Evolutionary conservation across 2,113 vertebrate genomes (phyloP).

Genomic region (Gasterosteus aculeatus): DNA sequence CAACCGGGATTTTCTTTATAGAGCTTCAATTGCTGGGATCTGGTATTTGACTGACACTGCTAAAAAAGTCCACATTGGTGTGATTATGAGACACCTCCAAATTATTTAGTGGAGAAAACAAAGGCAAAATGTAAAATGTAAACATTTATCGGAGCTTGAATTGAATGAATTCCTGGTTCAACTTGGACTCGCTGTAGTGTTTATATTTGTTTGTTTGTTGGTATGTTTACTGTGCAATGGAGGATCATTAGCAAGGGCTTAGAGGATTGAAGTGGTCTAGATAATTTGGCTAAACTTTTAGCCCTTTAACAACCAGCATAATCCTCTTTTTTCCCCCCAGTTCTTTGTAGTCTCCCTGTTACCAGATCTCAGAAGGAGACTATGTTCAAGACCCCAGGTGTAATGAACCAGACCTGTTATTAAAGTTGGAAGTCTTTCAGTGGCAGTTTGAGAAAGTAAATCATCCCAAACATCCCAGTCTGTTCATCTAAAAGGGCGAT

Average conservation of each 20-base stretch:
- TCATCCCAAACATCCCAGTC: not conserved
- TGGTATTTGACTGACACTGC: not conserved
- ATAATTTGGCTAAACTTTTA: not conserved
- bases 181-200: not conserved
- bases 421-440: not conserved
- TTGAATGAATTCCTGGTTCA: not conserved
- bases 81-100: not conserved
- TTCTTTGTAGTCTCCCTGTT: not conserved
- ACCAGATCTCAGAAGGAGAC: not conserved
- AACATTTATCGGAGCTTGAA: not conserved
- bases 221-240: not conserved
- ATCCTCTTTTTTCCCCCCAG: not conserved
- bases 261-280: not conserved
- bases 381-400: not conserved
- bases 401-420: not conserved
- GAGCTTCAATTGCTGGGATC: not conserved
- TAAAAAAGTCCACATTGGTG: too few relatives aligned
- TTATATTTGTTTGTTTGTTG: too few relatives aligned
- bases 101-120: not conserved
- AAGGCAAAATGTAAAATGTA: not conserved
- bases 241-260: not conserved
- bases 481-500: not conserved
- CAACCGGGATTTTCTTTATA: not conserved
- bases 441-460: not conserved
- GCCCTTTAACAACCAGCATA: not conserved